phyloP scores from a whole-genome alignment of 1,140 invertebrate species.

The Drosophila insularis region DNA sequence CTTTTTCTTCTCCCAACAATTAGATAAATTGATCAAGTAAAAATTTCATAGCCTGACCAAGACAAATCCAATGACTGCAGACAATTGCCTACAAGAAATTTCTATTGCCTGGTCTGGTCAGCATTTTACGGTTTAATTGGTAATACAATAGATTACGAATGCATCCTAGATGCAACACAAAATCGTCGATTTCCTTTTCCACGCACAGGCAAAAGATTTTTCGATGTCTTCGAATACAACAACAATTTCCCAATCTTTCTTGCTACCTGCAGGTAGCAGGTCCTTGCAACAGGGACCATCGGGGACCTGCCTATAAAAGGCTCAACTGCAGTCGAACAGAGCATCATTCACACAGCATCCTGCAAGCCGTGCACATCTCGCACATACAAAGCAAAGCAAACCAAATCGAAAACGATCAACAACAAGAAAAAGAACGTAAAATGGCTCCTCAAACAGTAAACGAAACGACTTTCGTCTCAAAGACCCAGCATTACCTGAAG shows the following conservation, averaged over 20 bases:
- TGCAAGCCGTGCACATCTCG: constrained; percentile 64
- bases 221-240: constrained; percentile 19
- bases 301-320: constrained; percentile 56
- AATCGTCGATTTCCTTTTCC: constrained; percentile 70
- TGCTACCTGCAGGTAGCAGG: constrained; percentile 63
- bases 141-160: constrained; percentile 52
- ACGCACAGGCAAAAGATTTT: constrained; percentile 67
- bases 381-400: constrained; percentile 7
- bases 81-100: constrained; percentile 44
- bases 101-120: constrained; percentile 42
- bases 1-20: not conserved
- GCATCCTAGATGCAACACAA: constrained; percentile 25
- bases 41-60: constrained; percentile 53
- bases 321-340: constrained; percentile 36
- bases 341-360: constrained; percentile 77
- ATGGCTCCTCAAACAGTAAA: constrained; percentile 69
- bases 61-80: constrained; percentile 61
- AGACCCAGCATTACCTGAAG: constrained; percentile 95
- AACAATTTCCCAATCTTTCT: constrained; percentile 30
- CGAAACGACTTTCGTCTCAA: constrained; percentile 83
- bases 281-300: constrained; percentile 54
- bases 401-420: not conserved
- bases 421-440: constrained; percentile 13
- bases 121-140: constrained; percentile 80
- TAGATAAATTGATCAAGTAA: constrained; percentile 30